Conservation (phyloP, 2,113 vertebrate genomes). For the Epinephelus fuscoguttatus region DNA sequence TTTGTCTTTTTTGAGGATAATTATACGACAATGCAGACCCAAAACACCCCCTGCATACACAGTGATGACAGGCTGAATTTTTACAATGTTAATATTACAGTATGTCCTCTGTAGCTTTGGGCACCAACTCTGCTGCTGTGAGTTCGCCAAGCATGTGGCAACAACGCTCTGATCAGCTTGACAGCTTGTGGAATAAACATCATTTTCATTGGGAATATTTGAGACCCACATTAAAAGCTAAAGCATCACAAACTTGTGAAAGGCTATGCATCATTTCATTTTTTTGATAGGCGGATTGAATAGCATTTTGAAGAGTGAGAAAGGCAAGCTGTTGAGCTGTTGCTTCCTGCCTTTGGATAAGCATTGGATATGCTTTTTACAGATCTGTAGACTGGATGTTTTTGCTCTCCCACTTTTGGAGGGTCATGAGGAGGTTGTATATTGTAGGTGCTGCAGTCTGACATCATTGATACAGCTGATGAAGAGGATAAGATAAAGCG, state of each 20-base stretch:
- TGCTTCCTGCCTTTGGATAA: not conserved
- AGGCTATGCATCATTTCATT: constrained; percentile 26
- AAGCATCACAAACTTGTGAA: not conserved
- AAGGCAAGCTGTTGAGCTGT: not conserved
- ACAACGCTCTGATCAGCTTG: not conserved
- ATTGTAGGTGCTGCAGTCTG: not conserved
- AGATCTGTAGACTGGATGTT: constrained; percentile 1
- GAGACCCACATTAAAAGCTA: not conserved
- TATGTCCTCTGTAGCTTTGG: not conserved
- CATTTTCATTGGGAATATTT: not conserved
- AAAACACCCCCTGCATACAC: not conserved
- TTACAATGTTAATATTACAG: not conserved
- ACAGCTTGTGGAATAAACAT: constrained; percentile 26
- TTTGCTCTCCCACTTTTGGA: not conserved
- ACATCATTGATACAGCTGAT: not conserved
- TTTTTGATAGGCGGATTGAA: constrained; percentile 17
- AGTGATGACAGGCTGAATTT: not conserved
- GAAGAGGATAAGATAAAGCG: not conserved
- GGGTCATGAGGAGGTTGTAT: not conserved
- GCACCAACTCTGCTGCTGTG: not conserved
- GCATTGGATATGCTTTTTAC: constrained; percentile 2
- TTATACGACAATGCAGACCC: too few relatives aligned
- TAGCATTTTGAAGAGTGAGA: constrained; percentile 1
- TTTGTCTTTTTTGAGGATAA: too few relatives aligned
- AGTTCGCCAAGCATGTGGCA: not conserved